Percentiles rank a stretch among this genome's conserved stretches.
Evolutionary conservation across 2,888 invertebrate species (phyloP).

Genomic region (Tetheella fluctuosa): DNA sequence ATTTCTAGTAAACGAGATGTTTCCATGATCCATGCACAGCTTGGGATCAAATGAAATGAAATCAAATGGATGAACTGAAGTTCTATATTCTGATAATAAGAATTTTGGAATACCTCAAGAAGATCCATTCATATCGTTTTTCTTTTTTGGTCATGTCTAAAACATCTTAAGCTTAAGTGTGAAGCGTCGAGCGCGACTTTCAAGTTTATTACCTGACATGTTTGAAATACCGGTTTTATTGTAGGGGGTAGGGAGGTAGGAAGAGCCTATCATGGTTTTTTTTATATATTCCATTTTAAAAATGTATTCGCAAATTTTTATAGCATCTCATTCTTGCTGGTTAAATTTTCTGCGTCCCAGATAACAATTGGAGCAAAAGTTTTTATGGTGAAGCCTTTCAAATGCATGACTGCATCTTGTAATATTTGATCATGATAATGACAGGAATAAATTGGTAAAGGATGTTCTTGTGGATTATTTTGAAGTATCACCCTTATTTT

Average conservation of each 20-base stretch:
- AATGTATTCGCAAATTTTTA: constrained; percentile 20
- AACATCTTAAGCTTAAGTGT: constrained; percentile 43
- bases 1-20: too few relatives aligned
- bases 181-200: constrained; percentile 68
- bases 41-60: too few relatives aligned
- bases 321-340: constrained; percentile 4
- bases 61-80: too few relatives aligned
- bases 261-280: constrained; percentile 46
- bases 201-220: constrained; percentile 81
- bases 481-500: too few relatives aligned
- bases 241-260: constrained; percentile 45
- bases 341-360: neutral
- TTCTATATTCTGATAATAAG: too few relatives aligned
- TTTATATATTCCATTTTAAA: constrained; percentile 34
- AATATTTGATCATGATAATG: neutral
- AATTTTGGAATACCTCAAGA: too few relatives aligned
- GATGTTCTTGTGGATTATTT: neutral
- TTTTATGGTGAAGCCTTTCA: neutral
- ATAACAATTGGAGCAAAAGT: neutral
- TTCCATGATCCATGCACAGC: too few relatives aligned
- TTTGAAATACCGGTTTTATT: constrained; percentile 80
- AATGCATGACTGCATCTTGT: constrained; percentile 2
- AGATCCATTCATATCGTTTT: too few relatives aligned
- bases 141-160: constrained; percentile 38
- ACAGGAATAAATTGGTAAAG: neutral